A percentile compares a stretch with the other conserved stretches of the same genome.
phyloP scores from a whole-genome alignment of 2,113 vertebrate genomes.

The Elachura formosa region DNA sequence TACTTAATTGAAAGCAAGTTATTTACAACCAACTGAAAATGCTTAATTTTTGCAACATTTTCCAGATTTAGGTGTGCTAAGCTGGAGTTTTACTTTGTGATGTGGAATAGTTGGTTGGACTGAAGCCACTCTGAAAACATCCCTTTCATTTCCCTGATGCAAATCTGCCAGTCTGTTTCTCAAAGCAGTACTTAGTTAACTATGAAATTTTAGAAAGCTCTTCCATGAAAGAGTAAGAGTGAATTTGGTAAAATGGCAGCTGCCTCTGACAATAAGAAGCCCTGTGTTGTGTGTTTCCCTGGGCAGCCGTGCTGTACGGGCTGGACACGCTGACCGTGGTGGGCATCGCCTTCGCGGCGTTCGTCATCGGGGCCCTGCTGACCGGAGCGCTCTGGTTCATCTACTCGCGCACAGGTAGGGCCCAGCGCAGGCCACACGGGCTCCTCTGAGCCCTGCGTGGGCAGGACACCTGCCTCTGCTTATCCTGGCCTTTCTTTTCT shows the following conservation, averaged over 20 bases:
- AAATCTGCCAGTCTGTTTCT: background rate
- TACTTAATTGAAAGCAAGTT: slow-evolving; percentile 5
- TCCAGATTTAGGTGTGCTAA: background rate
- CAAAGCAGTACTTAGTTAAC: background rate
- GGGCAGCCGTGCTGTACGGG: slow-evolving; percentile 74
- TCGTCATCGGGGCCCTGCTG: slow-evolving; percentile 90
- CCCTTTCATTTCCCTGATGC: background rate
- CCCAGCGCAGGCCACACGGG: background rate
- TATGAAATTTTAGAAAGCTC: background rate
- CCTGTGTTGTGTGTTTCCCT: background rate
- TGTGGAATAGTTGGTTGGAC: background rate
- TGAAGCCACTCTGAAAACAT: background rate
- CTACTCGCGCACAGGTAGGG: slow-evolving; percentile 92
- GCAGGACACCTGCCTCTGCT: too few species aligned
- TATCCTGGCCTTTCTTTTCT: background rate
- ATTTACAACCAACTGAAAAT: background rate
- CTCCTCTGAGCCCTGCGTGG: background rate
- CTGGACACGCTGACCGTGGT: slow-evolving; percentile 92
- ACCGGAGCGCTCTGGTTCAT: slow-evolving; percentile 96
- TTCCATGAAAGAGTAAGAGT: background rate
- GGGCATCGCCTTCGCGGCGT: slow-evolving; percentile 93
- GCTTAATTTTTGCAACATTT: background rate
- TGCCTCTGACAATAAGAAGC: background rate
- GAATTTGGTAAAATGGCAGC: rapidly evolving
- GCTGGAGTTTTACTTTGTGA: background rate